These are phyloP conservation scores for Rhagonycha lutea DNA, from an alignment of 2,888 invertebrate genomes.

Conservation along the genomic window DNA sequence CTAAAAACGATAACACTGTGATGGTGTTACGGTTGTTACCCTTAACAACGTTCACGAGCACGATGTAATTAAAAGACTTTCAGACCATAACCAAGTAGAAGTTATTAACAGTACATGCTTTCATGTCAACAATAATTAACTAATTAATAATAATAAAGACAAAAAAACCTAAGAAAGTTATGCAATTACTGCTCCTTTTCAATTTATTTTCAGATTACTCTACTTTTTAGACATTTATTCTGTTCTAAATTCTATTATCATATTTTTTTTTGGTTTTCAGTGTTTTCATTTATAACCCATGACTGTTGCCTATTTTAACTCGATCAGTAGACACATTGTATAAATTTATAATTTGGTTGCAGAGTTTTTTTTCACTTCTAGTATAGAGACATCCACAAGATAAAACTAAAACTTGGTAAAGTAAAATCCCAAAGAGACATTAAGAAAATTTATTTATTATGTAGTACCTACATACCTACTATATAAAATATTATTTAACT, in stretches of 20 bases:
- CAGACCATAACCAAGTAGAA: not conserved
- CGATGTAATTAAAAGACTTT: not conserved
- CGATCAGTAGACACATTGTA: not conserved
- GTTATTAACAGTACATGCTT: not conserved
- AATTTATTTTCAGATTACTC: not conserved
- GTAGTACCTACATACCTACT: too few species aligned
- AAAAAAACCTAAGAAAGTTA: not conserved
- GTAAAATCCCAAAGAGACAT: not conserved
- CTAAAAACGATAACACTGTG: not conserved
- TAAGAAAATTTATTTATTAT: not conserved
- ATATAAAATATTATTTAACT: not conserved
- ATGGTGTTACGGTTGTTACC: not conserved
- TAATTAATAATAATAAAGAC: not conserved
- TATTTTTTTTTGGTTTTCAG: not conserved
- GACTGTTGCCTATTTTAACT: not conserved
- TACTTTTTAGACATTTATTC: not conserved
- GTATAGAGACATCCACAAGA: not conserved
- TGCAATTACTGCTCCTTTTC: not conserved
- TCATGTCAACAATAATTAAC: not conserved
- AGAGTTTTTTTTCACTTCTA: not conserved
- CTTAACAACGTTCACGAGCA: not conserved
- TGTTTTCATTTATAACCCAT: not conserved
- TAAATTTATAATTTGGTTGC: not conserved
- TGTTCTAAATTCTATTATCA: not conserved
- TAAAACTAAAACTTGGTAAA: not conserved